Evolutionary conservation across 2,797 vertebrate species (phyloP).

Genomic region (Xiphophorus birchmanni): DNA sequence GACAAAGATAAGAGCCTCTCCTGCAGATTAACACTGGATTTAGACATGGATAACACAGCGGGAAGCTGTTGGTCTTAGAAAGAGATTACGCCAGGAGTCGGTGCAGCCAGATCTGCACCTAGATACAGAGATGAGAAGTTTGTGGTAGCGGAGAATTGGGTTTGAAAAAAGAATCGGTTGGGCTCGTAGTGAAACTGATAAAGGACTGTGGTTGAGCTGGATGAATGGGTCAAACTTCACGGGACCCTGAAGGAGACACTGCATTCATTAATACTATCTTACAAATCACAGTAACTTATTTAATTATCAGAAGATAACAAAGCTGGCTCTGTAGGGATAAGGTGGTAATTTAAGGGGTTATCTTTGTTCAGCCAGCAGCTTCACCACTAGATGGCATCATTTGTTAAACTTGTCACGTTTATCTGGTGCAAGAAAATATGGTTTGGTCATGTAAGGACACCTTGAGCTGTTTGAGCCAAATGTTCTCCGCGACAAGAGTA

Average conservation of each 20-base stretch:
- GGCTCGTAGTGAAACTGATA: neutral
- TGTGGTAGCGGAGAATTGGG: neutral
- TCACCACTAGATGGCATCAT: neutral
- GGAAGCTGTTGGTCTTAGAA: conserved; percentile 22
- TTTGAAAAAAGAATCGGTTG: neutral
- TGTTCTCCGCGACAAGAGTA: too few relatives aligned
- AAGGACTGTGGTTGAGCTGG: neutral
- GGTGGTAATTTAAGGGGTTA: neutral
- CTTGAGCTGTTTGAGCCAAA: neutral
- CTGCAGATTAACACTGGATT: conserved; percentile 40
- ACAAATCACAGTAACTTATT: conserved; percentile 7
- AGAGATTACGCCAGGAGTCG: conserved; percentile 20
- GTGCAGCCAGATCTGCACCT: conserved; percentile 1
- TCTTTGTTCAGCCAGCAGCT: neutral
- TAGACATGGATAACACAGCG: conserved; percentile 38
- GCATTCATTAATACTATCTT: conserved; percentile 2
- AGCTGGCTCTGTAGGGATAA: neutral
- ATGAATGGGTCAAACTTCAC: neutral
- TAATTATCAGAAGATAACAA: conserved; percentile 1
- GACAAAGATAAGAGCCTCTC: conserved; percentile 54
- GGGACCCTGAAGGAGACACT: too few relatives aligned
- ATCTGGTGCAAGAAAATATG: neutral
- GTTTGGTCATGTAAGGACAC: neutral
- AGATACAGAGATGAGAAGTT: conserved; percentile 7
- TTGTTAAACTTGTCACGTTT: neutral